Evolutionary conservation across 2,888 invertebrate genomes (phyloP), one percentile per base, ranked within the genome.

Genomic region (Pediacus dermestoides): DNA sequence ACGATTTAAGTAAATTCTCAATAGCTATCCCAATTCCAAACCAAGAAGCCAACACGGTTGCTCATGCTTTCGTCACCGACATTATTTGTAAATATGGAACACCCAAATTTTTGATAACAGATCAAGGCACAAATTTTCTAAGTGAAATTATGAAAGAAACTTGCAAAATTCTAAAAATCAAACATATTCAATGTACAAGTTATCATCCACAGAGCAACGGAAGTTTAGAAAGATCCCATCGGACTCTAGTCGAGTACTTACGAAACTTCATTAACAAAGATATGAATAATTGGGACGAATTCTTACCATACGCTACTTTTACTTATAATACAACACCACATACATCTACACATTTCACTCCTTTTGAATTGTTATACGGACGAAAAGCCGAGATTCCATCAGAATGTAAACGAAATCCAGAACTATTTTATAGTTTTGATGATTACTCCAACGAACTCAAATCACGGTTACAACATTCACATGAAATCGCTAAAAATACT

Each of bases 101-200:
- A 6, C 63, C 66, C 1, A 53, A 58, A 40, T 28, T 30, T 4
- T 46, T 66, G 11, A 30, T 68, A 1, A 58, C 66, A 0, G 67
- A 70, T 40, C 58, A 61, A 52, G 67, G 64, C 2, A 49, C 57
- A 7, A 55, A 66, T 36, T 66, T 68, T 40, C 60, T 44, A 3
- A 58, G 60, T 2, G 42, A 60, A 6, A 16, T 64, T 30, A 42
- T 66, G 2, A 55, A 57, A 49, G 47, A 62, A 46, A 14, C 60
- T 14, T 40, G 42, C 8, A 56, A 57, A 42, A 23, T 61, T 9
- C 52, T 63, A 18, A 49, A 58, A 45, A 55, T 56, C 1, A 59
- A 56, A 42, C 50, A 61, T 16, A 36, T 58, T 6, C 42, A 32
- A 12, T 41, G 52, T 4, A 56, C 50, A 10, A 46, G 58, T n/a